Percentiles rank a stretch among this genome's conserved stretches.
Evolutionary conservation across 2,113 vertebrate genomes (phyloP).

Genomic region (rat (Rattus norvegicus)): DNA sequence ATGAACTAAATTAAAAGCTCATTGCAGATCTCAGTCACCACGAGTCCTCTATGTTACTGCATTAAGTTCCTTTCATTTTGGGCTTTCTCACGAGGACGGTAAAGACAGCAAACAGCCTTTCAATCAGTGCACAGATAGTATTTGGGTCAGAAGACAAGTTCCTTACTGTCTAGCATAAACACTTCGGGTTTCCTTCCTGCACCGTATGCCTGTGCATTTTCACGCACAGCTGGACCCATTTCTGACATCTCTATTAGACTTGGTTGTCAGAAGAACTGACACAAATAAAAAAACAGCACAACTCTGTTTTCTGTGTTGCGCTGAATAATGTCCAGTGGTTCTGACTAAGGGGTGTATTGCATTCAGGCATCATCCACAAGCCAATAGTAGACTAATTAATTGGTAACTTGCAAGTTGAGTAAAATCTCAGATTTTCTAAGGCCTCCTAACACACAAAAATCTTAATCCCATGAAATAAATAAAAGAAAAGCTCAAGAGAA

Average conservation of each 20-base stretch:
- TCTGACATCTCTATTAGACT: background rate
- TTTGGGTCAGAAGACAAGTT: background rate
- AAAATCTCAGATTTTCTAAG: background rate
- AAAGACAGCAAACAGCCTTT: background rate
- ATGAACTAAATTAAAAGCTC: background rate
- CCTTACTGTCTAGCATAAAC: background rate
- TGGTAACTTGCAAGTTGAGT: conserved; percentile 15
- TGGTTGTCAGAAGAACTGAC: background rate
- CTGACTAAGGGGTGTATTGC: background rate
- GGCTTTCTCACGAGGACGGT: background rate
- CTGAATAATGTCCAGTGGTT: background rate
- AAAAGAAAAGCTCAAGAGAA: background rate
- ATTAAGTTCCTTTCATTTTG: background rate
- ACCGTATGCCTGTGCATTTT: background rate
- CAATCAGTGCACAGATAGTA: background rate
- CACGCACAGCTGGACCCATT: background rate
- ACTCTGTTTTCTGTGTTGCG: background rate
- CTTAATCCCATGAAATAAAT: background rate
- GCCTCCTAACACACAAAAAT: background rate
- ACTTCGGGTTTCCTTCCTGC: background rate
- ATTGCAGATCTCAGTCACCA: background rate
- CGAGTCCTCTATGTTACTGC: background rate
- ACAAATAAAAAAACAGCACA: too few relatives aligned
- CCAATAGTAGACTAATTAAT: background rate
- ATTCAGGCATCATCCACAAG: background rate